These are phyloP conservation scores for Aspiorhynchus laticeps DNA, from an alignment of 2,113 vertebrate species.

Conservation along the genomic window DNA sequence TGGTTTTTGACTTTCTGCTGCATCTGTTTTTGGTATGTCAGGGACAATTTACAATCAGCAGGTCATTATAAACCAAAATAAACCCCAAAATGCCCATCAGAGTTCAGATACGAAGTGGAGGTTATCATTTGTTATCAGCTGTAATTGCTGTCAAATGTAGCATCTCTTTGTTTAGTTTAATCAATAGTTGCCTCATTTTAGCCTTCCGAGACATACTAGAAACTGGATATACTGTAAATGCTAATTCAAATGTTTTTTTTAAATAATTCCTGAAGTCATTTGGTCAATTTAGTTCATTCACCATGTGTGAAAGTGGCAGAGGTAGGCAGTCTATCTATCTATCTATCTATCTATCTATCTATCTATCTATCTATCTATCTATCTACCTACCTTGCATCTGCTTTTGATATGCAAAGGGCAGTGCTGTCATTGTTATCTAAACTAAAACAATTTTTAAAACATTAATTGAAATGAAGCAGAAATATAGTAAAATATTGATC, in stretches of 20 bases:
- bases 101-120: neutral
- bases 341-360: neutral
- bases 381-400: neutral
- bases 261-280: too few species aligned
- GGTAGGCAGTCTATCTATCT: too few species aligned
- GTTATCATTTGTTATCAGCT: too few species aligned
- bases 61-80: conserved; percentile 3
- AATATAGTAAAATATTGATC: too few species aligned
- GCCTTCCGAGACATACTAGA: neutral
- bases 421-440: too few species aligned
- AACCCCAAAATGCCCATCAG: neutral
- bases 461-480: too few species aligned
- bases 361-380: neutral
- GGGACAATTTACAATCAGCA: neutral
- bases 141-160: neutral
- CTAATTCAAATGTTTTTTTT: too few species aligned
- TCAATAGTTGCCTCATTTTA: neutral
- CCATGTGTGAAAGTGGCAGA: too few species aligned
- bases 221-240: neutral
- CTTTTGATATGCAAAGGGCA: too few species aligned
- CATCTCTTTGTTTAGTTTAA: neutral
- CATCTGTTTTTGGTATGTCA: conserved; percentile 14
- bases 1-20: neutral
- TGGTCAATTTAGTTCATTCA: too few species aligned
- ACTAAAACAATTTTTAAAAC: too few species aligned